Percentiles rank a stretch among this genome's conserved stretches.
phyloP scores from a whole-genome alignment of 2,113 vertebrate species.

The Crotalus viridis region DNA sequence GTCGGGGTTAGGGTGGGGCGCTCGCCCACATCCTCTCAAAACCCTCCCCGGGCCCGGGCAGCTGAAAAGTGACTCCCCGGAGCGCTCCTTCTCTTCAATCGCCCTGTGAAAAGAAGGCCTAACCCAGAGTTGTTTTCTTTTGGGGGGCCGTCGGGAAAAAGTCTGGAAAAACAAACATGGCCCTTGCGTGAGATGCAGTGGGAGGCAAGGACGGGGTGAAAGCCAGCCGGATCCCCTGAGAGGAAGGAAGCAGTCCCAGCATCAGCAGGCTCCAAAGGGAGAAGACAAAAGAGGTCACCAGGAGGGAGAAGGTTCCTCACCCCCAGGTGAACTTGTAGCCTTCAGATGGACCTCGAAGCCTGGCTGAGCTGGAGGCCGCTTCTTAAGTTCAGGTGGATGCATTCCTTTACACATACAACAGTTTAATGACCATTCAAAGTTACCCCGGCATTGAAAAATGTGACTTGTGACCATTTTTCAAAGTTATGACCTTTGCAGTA shows the following conservation, averaged over 20 bases:
- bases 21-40: background rate
- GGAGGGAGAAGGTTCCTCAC: conserved; percentile 74
- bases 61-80: background rate
- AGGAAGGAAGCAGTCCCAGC: conserved; percentile 81
- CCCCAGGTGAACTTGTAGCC: conserved; percentile 85
- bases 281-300: conserved; percentile 81
- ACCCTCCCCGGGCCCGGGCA: background rate
- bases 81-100: background rate
- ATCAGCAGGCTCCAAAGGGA: conserved; percentile 67
- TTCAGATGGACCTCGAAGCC: conserved; percentile 72
- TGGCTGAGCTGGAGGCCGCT: background rate
- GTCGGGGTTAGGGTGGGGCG: background rate
- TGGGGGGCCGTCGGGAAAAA: conserved; percentile 77
- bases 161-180: conserved; percentile 85
- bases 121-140: conserved; percentile 71
- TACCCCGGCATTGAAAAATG: no score
- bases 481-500: no score
- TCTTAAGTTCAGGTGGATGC: background rate
- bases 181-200: conserved; percentile 62
- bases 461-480: no score
- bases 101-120: conserved; percentile 33
- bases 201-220: conserved; percentile 62
- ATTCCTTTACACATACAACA: background rate
- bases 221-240: conserved; percentile 80
- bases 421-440: background rate